Percentiles rank a stretch among this genome's conserved stretches.
Conservation (phyloP, 2,797 vertebrate species). For the Eulemur mongoz region DNA sequence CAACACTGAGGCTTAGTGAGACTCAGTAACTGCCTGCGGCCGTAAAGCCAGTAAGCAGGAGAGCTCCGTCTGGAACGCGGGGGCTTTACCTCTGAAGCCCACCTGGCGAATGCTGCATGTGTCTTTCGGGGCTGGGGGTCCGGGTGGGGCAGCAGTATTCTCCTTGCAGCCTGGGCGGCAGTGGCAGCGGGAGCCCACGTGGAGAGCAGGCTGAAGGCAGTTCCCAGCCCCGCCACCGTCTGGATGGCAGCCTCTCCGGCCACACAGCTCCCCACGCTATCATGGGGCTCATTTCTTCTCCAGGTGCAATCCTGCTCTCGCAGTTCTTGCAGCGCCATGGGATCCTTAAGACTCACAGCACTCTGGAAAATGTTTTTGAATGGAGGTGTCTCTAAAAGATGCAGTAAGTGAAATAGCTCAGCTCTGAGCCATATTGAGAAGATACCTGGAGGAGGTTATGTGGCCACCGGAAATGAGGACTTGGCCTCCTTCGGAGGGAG, state of each 20-base stretch:
- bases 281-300: neutral
- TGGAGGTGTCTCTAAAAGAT: neutral
- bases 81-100: neutral
- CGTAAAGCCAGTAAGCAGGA: neutral
- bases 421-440: neutral
- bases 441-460: neutral
- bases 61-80: neutral
- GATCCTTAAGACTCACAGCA: neutral
- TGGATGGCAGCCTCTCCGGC: neutral
- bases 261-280: neutral
- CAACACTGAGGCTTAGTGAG: neutral
- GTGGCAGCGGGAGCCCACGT: accelerated
- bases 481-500: neutral
- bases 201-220: neutral
- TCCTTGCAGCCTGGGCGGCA: neutral
- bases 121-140: too few relatives aligned
- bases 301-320: neutral
- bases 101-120: accelerated
- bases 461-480: neutral
- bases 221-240: neutral
- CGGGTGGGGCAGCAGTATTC: accelerated
- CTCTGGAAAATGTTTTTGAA: neutral
- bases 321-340: neutral
- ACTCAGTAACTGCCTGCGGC: neutral
- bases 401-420: neutral